phyloP scores from a whole-genome alignment of 92 coral and sea anemone genomes.

The Virgularia gustaviana region DNA sequence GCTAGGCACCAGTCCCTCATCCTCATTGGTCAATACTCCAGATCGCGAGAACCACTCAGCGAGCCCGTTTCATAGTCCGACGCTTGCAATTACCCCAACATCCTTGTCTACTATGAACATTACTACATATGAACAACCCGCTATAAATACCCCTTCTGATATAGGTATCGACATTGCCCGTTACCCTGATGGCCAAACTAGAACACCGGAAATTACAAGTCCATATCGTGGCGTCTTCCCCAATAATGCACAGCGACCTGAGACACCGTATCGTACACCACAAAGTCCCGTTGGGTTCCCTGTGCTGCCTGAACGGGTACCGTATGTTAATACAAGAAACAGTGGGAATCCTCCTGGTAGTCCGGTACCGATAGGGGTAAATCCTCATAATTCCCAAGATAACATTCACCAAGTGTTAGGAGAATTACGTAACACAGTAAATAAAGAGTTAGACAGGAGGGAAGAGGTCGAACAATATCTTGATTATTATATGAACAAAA shows the following conservation, averaged over 20 bases:
- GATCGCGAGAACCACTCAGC: constrained; percentile 1
- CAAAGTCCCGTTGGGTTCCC: constrained; percentile 30
- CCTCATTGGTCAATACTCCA: constrained; percentile 7
- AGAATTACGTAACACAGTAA: constrained; percentile 9
- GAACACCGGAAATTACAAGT: neutral
- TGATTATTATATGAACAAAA: constrained; percentile 8
- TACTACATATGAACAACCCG: neutral
- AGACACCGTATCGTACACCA: neutral
- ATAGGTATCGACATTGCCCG: neutral
- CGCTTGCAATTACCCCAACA: neutral
- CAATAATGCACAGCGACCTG: neutral
- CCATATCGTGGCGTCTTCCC: neutral
- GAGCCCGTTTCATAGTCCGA: constrained; percentile 2
- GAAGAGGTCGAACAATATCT: constrained; percentile 18
- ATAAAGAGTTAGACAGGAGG: constrained; percentile 28
- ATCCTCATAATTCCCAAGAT: neutral
- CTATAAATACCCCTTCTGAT: neutral
- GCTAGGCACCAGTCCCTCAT: constrained; percentile 6
- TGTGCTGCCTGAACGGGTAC: neutral
- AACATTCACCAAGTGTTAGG: constrained; percentile 22
- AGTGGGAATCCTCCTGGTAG: neutral
- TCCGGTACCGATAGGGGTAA: neutral
- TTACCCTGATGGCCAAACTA: constrained; percentile 6
- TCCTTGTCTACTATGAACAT: neutral
- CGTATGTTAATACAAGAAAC: constrained; percentile 9